Evolutionary conservation across 1,140 invertebrate genomes (phyloP), one percentile per base, ranked within the genome.

Genomic region (Wasmannia auropunctata): DNA sequence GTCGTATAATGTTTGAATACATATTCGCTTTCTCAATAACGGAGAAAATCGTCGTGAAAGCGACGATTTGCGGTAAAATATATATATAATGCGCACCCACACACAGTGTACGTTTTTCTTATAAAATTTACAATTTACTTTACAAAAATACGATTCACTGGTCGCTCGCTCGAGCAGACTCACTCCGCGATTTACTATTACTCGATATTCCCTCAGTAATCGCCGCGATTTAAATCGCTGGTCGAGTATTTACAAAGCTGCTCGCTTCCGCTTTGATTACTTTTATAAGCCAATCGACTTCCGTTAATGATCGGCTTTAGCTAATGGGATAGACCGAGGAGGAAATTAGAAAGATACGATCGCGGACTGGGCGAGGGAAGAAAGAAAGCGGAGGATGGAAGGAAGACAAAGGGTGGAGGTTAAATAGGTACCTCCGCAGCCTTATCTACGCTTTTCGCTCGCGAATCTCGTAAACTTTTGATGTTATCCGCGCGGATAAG

Each of bases 301-400:
- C 31, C 88, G 60, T 79, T 90, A 89, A 90, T 75, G 72, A 90
- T 89, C 85, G 77, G 79, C 46, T 46, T 77, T 58, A 19, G 63
- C 49, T 87, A 90, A 90, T 85, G 56, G 80, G 69, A 80, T 87
- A 77, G 25, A 81, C 31, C 46, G 31, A 85, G 79, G 49, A 80
- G 60, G 69, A 76, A 87, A 90, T 90, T 87, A 90, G 87, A 84
- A 85, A 87, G 88, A 90, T 90, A 87, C 25, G 65, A 90, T 90
- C 84, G 8, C 51, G 58, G 22, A 37, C 25, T 2, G 22, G n/a
- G 7, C 6, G n/a, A 46, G 28, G n/a, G 31, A 19, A 25, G n/a
- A 10, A 60, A 63, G 43, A n/a, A 34, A 43, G 10, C 2, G 3
- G n/a, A 77, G 28, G 37, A 46, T 37, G 49, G 11, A 37, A 19